A percentile compares a stretch with the other conserved stretches of the same genome.
Evolutionary conservation across 2,113 vertebrate genomes (phyloP).

Genomic region (Ammodramus savannarum): DNA sequence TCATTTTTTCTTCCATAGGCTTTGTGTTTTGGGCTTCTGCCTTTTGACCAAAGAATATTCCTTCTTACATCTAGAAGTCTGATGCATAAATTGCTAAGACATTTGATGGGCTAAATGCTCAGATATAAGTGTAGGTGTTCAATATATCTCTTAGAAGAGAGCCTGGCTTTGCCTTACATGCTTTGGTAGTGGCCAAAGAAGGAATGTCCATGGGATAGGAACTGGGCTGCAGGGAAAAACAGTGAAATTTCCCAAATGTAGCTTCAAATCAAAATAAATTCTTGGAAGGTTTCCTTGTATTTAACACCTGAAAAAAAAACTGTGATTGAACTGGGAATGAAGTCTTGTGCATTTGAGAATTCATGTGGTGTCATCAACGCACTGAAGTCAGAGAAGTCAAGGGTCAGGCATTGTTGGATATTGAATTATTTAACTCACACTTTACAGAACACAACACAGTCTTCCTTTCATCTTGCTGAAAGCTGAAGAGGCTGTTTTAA

Average conservation of each 20-base stretch:
- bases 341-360: background rate
- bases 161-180: background rate
- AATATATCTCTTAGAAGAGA: background rate
- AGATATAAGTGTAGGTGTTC: background rate
- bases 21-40: background rate
- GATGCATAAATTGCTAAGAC: background rate
- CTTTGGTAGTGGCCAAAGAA: background rate
- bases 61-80: background rate
- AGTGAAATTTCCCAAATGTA: background rate
- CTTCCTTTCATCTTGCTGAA: background rate
- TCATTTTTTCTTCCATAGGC: rapidly evolving
- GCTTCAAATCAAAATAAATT: background rate
- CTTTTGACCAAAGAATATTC: background rate
- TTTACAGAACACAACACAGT: background rate
- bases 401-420: background rate
- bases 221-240: background rate
- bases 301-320: background rate
- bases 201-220: background rate
- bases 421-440: background rate
- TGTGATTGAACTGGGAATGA: background rate
- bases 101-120: background rate
- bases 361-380: background rate
- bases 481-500: background rate
- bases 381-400: background rate
- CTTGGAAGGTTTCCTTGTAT: background rate